Base-by-base conservation (phyloP, 2,797 vertebrate species). In the Diceros bicornis region DNA sequence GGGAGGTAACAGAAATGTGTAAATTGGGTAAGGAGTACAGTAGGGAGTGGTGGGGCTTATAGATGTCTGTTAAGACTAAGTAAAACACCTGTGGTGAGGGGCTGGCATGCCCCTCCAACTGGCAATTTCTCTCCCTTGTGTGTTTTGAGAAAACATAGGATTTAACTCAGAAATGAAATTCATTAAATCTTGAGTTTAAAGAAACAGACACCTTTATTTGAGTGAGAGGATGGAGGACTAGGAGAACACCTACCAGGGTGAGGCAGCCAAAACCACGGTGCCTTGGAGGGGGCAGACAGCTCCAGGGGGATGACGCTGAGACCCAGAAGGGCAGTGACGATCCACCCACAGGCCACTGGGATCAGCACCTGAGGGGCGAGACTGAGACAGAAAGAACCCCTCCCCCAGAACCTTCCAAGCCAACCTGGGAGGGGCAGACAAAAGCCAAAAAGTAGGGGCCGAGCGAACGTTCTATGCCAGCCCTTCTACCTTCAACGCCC, bases 231-330 rank as follows among this genome's bases (percentile, higher is more conserved):
- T 11, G 5, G 37, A 68, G 23, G 23, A 61, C 27, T 23, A 59
- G 61, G 50, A 84, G n/a, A 68, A 85, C 68, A 72, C 96, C 4
- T 97, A 99, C 99, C 99, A 98, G 99, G 97, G 2, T 99, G 98
- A 34, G 99, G 99, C 8, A 99, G 96, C 89, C 50, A 97, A 90
- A 99, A 96, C 99, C 99, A 99, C 0, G 99, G 98, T 52, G 96
- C 88, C 4, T 84, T 2, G 0, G 89, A 29, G 52, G 88, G 29
- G 37, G 97, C 96, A 50, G 97, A 77, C 0, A 96, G 98, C 88
- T 98, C 98, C 96, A 92, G 93, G 16, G 97, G 91, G 69, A 91
- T 0, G 20, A 20, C 75, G 64, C 97, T 96, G 44, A 96, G 97
- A 93, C 96, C 98, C 98, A 99, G 96, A n/a, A 97, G 66, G 25